Percentiles rank a stretch among this genome's conserved stretches.
These are phyloP conservation scores for Diadromus collaris DNA, from an alignment of 2,888 invertebrate genomes.

Conservation along the genomic window DNA sequence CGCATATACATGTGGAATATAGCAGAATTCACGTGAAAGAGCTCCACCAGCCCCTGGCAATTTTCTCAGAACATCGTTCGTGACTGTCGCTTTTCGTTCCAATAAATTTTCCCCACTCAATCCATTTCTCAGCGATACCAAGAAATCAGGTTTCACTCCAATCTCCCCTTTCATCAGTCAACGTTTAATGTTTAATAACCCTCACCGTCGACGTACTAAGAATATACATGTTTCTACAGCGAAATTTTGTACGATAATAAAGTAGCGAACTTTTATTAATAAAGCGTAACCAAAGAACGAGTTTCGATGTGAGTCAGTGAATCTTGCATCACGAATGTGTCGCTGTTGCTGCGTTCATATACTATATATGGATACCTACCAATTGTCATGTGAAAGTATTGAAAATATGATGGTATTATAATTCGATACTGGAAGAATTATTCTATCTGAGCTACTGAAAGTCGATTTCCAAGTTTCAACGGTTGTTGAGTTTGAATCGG, in stretches of 20 bases:
- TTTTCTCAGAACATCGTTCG: conserved; percentile 27
- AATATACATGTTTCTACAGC: conserved; percentile 17
- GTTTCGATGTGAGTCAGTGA: not conserved
- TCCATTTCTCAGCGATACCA: conserved; percentile 9
- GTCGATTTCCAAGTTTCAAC: not conserved
- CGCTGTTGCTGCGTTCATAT: not conserved
- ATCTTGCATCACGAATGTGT: not conserved
- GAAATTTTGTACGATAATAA: conserved; percentile 65
- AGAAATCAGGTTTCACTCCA: not conserved
- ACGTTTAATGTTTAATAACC: conserved; percentile 54
- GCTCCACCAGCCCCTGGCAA: conserved; percentile 1
- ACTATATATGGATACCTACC: not conserved
- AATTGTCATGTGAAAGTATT: not conserved
- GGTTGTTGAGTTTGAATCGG: not conserved
- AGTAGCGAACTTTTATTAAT: conserved; percentile 61
- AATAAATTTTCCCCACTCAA: not conserved
- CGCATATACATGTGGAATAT: not conserved
- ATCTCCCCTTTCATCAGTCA: not conserved
- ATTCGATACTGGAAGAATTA: not conserved
- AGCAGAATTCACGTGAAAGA: conserved; percentile 24
- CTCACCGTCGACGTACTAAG: conserved; percentile 15
- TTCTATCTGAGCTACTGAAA: not conserved
- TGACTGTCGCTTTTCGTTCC: conserved; percentile 12
- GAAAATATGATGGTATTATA: not conserved
- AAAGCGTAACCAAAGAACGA: conserved; percentile 60